Base-by-base conservation (phyloP, 1,140 invertebrate species). In the Neodiprion lecontei region DNA sequence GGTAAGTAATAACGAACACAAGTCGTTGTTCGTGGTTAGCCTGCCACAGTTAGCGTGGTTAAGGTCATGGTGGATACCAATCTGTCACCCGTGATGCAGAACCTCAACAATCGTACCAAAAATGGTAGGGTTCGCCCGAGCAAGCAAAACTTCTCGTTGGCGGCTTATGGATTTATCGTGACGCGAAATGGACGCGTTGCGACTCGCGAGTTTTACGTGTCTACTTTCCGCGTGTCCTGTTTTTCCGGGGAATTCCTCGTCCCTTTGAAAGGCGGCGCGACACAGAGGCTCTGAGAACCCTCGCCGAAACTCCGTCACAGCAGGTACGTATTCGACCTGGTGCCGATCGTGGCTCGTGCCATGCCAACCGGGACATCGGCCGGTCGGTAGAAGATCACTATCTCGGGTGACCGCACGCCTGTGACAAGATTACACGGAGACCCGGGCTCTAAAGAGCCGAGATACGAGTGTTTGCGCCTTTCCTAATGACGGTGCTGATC, bases 261-360 rank as follows among this genome's bases (percentile, higher is more conserved):
- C 53, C 53, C 28, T 40, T 40, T 40, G 28, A 40, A 40, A 40
- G 5, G 28, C 28, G 28, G 28, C 28, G 28, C 2, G 28, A 40
- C 28, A 40, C 1, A 40, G 28, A 40, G 28, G 28, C 28, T 40
- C 28, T 61, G 53, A 61, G 53, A 61, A 61, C 53, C 53, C 53
- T 61, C 53, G 53, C 53, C 53, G 11, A 17, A 61, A 9, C 9
- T 61, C 11, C 9, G 53, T 61, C 53, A 61, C 53, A 61, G 53
- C 53, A 61, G 53, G 53, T 61, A 61, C 9, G 53, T 61, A 61
- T 61, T 14, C 53, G 53, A 61, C 53, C 53, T 17, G 9, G 53
- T 61, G 53, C n/a, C 53, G 53, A 61, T 61, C 53, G 53, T 61
- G 53, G 53, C 53, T 61, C 53, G 53, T 61, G 53, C 53, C 53